A percentile compares a stretch with the other conserved stretches of the same genome.
Evolutionary conservation across 1,140 invertebrate species (phyloP).

Genomic region (Samia ricini): DNA sequence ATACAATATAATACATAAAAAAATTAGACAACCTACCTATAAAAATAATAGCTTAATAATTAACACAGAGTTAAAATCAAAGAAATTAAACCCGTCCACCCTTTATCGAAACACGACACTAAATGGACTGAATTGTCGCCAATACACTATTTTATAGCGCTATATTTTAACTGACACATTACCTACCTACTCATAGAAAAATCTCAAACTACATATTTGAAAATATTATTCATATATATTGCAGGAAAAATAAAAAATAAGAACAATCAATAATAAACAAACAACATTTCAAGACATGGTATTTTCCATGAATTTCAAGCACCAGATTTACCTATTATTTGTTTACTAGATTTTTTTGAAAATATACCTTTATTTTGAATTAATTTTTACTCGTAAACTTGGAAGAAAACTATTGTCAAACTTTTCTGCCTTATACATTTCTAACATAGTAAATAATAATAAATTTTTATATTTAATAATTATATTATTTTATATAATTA

Average conservation of each 20-base stretch:
- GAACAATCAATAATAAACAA: background rate
- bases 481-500: no score
- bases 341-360: no score
- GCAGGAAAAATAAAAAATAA: background rate
- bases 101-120: background rate
- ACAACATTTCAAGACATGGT: background rate
- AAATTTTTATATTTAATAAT: no score
- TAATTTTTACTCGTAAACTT: no score
- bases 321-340: no score
- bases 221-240: background rate
- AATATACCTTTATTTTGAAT: no score
- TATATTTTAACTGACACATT: background rate
- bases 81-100: background rate
- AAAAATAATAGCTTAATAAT: background rate
- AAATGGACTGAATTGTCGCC: background rate
- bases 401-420: no score
- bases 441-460: no score
- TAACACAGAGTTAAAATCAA: background rate
- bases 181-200: background rate
- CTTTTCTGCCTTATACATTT: no score
- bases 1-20: no score
- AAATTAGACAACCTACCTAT: background rate
- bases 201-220: background rate
- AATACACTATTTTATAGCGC: background rate
- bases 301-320: background rate